phyloP scores from a whole-genome alignment of 2,888 invertebrate genomes.

The Crossocerus cetratus region DNA sequence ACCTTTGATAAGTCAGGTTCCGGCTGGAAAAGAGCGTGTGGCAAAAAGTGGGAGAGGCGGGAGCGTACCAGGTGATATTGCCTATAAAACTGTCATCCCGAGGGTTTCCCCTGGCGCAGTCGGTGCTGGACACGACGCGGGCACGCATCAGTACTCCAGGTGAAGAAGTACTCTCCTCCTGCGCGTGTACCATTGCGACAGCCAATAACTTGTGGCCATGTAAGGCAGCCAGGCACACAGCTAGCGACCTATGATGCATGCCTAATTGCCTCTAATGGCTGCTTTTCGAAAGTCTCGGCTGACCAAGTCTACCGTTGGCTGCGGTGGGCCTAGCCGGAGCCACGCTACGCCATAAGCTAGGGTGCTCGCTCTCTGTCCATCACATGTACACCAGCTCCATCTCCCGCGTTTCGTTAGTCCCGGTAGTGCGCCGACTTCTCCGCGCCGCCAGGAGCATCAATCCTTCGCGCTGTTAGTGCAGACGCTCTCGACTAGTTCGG shows the following conservation, averaged over 20 bases:
- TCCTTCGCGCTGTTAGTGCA: slow-evolving; percentile 6
- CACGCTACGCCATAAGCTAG: no score
- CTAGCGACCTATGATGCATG: slow-evolving; percentile 66
- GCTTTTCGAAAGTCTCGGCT: slow-evolving; percentile 64
- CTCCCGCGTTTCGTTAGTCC: no score
- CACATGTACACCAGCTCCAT: no score
- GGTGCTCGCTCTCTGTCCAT: no score
- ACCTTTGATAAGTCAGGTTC: not conserved
- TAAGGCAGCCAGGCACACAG: slow-evolving; percentile 54
- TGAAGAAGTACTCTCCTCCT: slow-evolving; percentile 15
- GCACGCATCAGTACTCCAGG: not conserved
- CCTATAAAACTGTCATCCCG: slow-evolving; percentile 34
- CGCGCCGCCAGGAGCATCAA: slow-evolving; percentile 29
- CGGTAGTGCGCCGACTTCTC: slow-evolving; percentile 25
- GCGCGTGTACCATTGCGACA: slow-evolving; percentile 52
- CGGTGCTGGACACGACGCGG: not conserved
- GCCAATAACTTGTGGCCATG: slow-evolving; percentile 60
- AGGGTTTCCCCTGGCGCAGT: not conserved
- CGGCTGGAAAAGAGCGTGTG: not conserved
- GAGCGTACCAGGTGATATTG: slow-evolving; percentile 3
- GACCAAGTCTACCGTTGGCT: slow-evolving; percentile 9
- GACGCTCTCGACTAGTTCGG: slow-evolving; percentile 14
- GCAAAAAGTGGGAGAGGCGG: not conserved
- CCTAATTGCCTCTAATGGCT: slow-evolving; percentile 68
- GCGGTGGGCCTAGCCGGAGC: no score